Evolutionary conservation across 2,797 vertebrate genomes (phyloP), one percentile per base, ranked within the genome.

Genomic region (Taeniopygia guttata): DNA sequence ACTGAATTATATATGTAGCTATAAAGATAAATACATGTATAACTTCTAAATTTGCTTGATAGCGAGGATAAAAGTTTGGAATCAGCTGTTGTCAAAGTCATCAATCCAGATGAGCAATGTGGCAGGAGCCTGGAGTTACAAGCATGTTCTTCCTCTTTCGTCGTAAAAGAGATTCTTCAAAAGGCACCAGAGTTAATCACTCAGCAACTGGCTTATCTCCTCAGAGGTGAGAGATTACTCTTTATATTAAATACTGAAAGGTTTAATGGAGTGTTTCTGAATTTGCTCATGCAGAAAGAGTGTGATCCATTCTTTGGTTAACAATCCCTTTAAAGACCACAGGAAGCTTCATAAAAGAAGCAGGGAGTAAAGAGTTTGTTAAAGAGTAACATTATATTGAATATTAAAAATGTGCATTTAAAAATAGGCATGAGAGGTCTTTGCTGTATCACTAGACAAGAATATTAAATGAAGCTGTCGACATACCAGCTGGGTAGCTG

Each of bases 231-330:
- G 98, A 97, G 97, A 97, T 97, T 97, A 91, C 87, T 93, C 95
- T 97, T 96, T 86, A 95, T 94, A 90, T 97, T 97, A 96, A 97
- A 96, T 92, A 97, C 97, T 96, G 96, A 97, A 98, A 98, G 97
- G 97, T 97, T 98, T 99, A 99, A 99, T 99, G 98, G 98, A 97
- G 97, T 98, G 98, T 98, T 98, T 98, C 98, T 96, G 88, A 95
- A 98, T 97, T 98, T 97, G 98, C 92, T 98, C 98, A 98, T 97
- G 98, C 98, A 98, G 98, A 98, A 97, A 97, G 98, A 98, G 97
- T 98, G 95, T n/a, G 97, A 98, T 98, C 98, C 98, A 98, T 98
- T 98, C 98, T 98, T 99, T 98, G 98, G 98, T 99, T 99, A 99
- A 98, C 98, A 98, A 98, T 98, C 98, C 98, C 98, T 98, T 98